phyloP scores from a whole-genome alignment of 2,888 invertebrate species.

The Quadriops clusia region DNA sequence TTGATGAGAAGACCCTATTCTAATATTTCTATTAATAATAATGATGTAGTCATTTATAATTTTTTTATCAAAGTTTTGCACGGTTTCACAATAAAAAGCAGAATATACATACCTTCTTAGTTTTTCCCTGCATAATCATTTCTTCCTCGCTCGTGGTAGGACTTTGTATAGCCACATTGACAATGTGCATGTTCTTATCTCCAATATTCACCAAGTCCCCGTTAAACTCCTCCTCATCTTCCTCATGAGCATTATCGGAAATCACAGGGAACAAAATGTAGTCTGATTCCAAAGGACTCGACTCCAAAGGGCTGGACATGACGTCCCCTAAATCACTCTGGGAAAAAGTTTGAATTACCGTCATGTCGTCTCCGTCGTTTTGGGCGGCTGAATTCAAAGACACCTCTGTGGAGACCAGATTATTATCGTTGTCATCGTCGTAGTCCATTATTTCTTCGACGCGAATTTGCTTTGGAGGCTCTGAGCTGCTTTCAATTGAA shows the following conservation, averaged over 20 bases:
- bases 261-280: conserved; percentile 53
- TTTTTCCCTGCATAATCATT: conserved; percentile 32
- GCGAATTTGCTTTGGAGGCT: conserved; percentile 35
- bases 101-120: conserved; percentile 30
- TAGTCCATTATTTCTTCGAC: conserved; percentile 45
- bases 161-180: conserved; percentile 32
- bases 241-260: conserved; percentile 44
- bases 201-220: conserved; percentile 25
- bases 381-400: conserved; percentile 47
- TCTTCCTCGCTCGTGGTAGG: conserved; percentile 36
- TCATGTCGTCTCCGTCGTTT: conserved; percentile 45
- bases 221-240: conserved; percentile 33
- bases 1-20: too few relatives aligned
- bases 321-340: conserved; percentile 43
- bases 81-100: too few relatives aligned
- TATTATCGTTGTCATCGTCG: conserved; percentile 46
- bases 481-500: too few relatives aligned
- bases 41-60: too few relatives aligned
- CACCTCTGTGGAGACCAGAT: conserved; percentile 45
- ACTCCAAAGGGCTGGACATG: conserved; percentile 48
- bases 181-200: conserved; percentile 27
- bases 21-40: too few relatives aligned
- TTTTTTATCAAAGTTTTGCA: too few relatives aligned
- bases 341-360: conserved; percentile 44
- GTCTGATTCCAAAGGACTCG: conserved; percentile 46